Evolutionary conservation across 2,797 vertebrate species (phyloP), one percentile per base, ranked within the genome.

Genomic region (Peromyscus aztecus): DNA sequence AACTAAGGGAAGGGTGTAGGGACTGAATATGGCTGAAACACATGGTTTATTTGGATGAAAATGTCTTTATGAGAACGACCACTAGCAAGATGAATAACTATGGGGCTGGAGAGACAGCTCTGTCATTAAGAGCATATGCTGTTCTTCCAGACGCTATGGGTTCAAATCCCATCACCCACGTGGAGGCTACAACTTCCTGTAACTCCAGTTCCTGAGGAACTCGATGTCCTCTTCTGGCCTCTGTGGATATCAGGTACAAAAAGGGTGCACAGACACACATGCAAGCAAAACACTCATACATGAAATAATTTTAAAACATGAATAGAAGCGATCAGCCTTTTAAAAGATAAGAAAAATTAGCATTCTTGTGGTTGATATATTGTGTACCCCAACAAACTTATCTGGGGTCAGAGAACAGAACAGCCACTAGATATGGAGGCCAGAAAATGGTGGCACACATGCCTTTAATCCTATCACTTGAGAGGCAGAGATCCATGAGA

Each of bases 291-390:
- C 71, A 73, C 37, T 9, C 21, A 34, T 78, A 52, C 21, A 52
- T 19, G 19, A 31, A 77, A 52, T 19, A 17, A 9, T 17, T 29
- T 83, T 40, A 40, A 16, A 82, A 61, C 10, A 27, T 61, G n/a
- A 34, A 65, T 46, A 12, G 34, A 46, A 46, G 3, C 6, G 37
- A 82, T 21, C 86, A 31, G 40, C 23, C 81, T 93, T 89, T 37
- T 12, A 9, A 24, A 67, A 92, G 55, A 37, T 84, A 90, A 90
- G 63, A 92, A 80, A 6, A 31, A 90, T 76, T 80, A 93, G 3
- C 8, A 16, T 81, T 29, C 52, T 16, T 55, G 49, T 49, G 49
- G 49, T 12, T 49, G 49, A 49, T 49, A 49, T 49, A 49, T 49
- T 49, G 49, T 49, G 49, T 10, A 49, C 49, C 49, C 49, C 49